Conservation (phyloP, 2,797 vertebrate species). For the Myotis myotis region DNA sequence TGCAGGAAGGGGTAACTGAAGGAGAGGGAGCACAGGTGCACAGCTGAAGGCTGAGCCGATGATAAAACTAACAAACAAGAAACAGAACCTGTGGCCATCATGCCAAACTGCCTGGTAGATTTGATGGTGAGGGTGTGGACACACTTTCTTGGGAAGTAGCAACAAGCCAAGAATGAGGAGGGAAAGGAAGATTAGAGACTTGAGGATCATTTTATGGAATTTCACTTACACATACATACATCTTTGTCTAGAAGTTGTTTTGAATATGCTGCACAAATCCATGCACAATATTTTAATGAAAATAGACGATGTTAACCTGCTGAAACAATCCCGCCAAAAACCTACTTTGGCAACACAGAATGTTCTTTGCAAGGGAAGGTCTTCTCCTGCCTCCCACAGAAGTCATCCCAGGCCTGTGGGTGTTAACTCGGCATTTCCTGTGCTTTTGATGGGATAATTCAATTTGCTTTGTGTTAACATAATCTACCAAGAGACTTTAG, state of each 20-base stretch:
- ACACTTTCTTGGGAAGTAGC: background rate
- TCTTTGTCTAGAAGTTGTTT: background rate
- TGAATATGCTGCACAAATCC: background rate
- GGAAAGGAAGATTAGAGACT: background rate
- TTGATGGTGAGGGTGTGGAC: background rate
- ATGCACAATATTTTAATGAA: conserved; percentile 7
- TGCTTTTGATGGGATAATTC: background rate
- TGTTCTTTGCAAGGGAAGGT: background rate
- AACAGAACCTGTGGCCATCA: background rate
- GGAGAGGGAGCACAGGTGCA: background rate
- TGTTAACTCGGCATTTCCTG: background rate
- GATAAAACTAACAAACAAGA: background rate
- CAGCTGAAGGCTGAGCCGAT: background rate
- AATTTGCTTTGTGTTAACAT: background rate
- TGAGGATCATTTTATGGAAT: background rate
- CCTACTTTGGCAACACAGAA: background rate
- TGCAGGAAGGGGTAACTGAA: background rate
- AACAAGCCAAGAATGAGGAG: background rate
- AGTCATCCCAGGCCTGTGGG: background rate
- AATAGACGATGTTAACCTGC: background rate
- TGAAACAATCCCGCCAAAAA: background rate
- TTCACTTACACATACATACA: background rate
- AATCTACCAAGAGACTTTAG: background rate
- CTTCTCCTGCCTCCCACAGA: background rate
- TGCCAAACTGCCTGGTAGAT: background rate